phyloP scores from a whole-genome alignment of 2,113 vertebrate genomes.

The Pelusios castaneus region DNA sequence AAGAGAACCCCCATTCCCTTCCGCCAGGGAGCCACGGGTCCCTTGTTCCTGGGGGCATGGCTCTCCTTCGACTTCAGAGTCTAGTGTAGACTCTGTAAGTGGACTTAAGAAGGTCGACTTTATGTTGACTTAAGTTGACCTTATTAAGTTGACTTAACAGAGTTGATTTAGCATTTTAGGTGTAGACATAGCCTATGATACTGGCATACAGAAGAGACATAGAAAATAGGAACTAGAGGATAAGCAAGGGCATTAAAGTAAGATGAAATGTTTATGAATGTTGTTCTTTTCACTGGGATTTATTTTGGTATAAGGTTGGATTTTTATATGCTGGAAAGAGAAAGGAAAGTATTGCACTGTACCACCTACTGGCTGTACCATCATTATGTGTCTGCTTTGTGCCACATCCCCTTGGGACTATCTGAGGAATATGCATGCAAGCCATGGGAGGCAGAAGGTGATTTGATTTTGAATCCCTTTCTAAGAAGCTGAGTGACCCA shows the following conservation, averaged over 20 bases:
- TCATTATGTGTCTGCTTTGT: background rate
- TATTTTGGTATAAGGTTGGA: background rate
- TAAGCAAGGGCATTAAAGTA: background rate
- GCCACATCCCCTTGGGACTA: background rate
- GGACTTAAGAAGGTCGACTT: too few relatives aligned
- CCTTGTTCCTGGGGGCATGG: too few relatives aligned
- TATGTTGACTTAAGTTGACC: too few relatives aligned
- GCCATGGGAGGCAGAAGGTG: background rate
- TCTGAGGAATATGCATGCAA: background rate
- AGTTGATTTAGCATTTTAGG: too few relatives aligned
- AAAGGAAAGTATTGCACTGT: background rate
- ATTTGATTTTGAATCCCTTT: background rate
- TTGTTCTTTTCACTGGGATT: background rate
- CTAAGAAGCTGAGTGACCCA: background rate
- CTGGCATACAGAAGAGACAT: background rate
- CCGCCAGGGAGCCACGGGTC: too few relatives aligned
- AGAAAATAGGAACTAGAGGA: background rate
- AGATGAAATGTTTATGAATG: background rate
- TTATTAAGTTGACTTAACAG: too few relatives aligned
- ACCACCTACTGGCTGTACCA: background rate
- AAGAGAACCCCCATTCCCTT: too few relatives aligned
- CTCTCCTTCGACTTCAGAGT: too few relatives aligned
- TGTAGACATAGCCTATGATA: too few relatives aligned
- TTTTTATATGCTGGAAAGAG: background rate
- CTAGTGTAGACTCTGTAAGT: too few relatives aligned